Base-by-base conservation (phyloP, 2,797 vertebrate species). In the Gallinago nigripennis region DNA sequence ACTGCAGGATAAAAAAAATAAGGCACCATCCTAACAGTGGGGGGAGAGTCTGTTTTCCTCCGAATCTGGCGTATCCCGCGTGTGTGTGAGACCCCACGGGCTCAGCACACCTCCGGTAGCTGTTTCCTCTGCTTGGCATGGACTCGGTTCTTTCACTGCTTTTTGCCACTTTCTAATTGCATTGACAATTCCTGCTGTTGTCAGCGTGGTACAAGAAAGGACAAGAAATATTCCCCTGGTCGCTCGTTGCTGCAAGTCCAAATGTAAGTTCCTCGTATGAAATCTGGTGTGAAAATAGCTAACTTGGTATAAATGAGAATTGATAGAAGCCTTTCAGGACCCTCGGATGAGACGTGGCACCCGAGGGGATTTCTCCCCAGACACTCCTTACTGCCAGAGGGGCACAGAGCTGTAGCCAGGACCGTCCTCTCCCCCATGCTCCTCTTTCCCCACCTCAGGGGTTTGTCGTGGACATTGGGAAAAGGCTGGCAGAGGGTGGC, bases 321-420 rank as follows among this genome's bases (percentile, higher is more conserved):
- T 30, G 45, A 54, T 35, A 8, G 9, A 30, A 69, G 73, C 25
- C 45, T 53, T 46, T 30, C 79, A 15, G 60, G 58, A n/a, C 60
- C 30, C 37, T 43, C 1, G 0, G 33, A 5, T 43, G 35, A 51
- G 31, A 50, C 35, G 56, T 4, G 12, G 39, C 25, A 14, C 39
- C 0, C 13, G 11, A 23, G 23, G 61, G 61, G 50, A 25, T 77
- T 65, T 11, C 23, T 23, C 43, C 39, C 33, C 5, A 37, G 30
- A 27, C 33, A 46, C 31, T 43, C 46, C 71, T 53, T 15, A 2
- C 41, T 37, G 39, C 87, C 24, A 7, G 56, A 45, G 64, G 82
- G 56, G 18, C 71, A 4, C 0, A 10, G 57, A 21, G 20, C 0
- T 0, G 13, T 14, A 15, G 30, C 73, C 0, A 1, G 60, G 79